These are phyloP conservation scores for Bombus ignitus DNA, from an alignment of 1,140 invertebrate genomes.

Conservation along the genomic window DNA sequence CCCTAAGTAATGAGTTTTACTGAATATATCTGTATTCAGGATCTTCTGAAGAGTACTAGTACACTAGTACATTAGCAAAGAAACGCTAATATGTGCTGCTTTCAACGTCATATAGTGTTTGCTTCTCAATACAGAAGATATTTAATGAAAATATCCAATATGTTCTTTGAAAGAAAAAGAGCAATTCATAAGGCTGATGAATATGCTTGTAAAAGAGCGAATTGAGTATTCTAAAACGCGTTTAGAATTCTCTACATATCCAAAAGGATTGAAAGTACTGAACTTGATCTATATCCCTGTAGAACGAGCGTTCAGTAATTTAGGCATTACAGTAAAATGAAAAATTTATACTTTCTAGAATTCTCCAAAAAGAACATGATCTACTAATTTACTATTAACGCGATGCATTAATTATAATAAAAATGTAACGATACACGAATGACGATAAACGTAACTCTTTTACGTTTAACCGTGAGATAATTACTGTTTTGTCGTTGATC, in stretches of 20 bases:
- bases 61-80: not conserved
- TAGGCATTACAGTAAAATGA: not conserved
- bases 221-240: not conserved
- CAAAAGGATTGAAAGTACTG: not conserved
- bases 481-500: slow-evolving; percentile 14
- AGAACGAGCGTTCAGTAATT: slow-evolving; percentile 48
- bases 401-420: slow-evolving; percentile 54
- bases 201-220: not conserved
- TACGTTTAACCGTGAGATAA: slow-evolving; percentile 18
- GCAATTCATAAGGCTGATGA: not conserved
- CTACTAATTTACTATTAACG: slow-evolving; percentile 22
- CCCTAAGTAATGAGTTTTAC: not conserved
- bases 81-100: not conserved
- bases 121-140: not conserved
- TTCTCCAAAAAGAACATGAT: not conserved
- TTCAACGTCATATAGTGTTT: not conserved
- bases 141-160: not conserved
- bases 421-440: slow-evolving; percentile 7
- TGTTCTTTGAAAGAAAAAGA: not conserved
- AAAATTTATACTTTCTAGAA: not conserved
- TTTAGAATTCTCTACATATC: not conserved
- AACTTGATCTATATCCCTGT: slow-evolving; percentile 40
- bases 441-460: slow-evolving; percentile 14
- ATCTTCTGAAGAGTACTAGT: not conserved
- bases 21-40: not conserved